These are phyloP conservation scores for Leptobrachium ailaonicum DNA, from an alignment of 2,113 vertebrate genomes.

Conservation along the genomic window DNA sequence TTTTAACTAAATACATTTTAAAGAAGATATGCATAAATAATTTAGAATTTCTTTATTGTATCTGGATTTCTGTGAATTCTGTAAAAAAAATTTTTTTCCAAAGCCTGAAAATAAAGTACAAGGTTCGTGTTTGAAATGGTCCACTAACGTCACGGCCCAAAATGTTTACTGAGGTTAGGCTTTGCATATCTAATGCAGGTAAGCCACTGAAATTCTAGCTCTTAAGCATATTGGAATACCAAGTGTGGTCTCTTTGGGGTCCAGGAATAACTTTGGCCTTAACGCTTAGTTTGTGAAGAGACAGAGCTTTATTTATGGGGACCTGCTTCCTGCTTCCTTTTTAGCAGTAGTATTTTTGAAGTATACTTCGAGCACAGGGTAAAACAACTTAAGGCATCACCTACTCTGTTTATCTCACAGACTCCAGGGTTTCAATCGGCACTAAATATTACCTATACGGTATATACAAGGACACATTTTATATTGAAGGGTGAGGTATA, in stretches of 20 bases:
- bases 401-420: conserved; percentile 31
- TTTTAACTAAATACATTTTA: neutral
- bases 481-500: neutral
- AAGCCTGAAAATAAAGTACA: conserved; percentile 8
- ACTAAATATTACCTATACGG: conserved; percentile 7
- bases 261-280: conserved; percentile 24
- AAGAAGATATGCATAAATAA: neutral
- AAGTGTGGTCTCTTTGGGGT: conserved; percentile 20
- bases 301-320: conserved; percentile 21
- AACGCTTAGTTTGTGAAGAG: conserved; percentile 20
- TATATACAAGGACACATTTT: neutral
- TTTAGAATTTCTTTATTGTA: neutral
- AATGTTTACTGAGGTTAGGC: conserved; percentile 42
- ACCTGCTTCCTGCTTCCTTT: conserved; percentile 22
- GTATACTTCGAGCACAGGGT: conserved; percentile 13
- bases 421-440: conserved; percentile 1
- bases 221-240: conserved; percentile 30
- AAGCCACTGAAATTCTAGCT: conserved; percentile 27
- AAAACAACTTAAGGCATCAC: conserved; percentile 20
- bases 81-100: neutral
- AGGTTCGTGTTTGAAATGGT: conserved; percentile 24
- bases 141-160: conserved; percentile 9
- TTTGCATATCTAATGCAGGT: conserved; percentile 38
- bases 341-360: conserved; percentile 36
- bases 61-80: neutral